phyloP scores from a whole-genome alignment of 2,888 invertebrate species.

The Eubasilissa splendida region DNA sequence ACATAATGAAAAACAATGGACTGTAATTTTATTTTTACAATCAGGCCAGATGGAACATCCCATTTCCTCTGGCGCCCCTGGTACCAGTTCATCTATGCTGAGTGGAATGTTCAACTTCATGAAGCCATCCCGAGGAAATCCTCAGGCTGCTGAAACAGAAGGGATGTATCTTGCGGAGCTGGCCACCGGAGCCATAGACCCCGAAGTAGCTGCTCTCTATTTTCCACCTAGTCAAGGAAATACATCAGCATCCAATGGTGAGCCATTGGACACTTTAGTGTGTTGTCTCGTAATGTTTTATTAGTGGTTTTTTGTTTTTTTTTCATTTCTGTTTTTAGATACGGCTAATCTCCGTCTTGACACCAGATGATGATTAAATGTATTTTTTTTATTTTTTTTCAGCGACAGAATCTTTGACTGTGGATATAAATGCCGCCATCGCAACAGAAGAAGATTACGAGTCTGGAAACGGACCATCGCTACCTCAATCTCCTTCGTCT shows the following conservation, averaged over 20 bases:
- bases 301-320: too few species aligned
- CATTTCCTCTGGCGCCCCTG: constrained; percentile 55
- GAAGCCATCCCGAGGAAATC: constrained; percentile 71
- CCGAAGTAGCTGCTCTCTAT: constrained; percentile 92
- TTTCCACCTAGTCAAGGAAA: constrained; percentile 77
- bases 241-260: constrained; percentile 53
- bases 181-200: constrained; percentile 90
- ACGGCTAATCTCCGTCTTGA: background rate
- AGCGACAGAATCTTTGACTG: constrained; percentile 59
- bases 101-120: constrained; percentile 96
- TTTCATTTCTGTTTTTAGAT: background rate
- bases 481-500: constrained; percentile 94
- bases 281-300: too few species aligned
- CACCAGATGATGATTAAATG: background rate
- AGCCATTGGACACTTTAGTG: constrained; percentile 7
- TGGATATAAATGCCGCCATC: constrained; percentile 67
- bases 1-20: too few species aligned
- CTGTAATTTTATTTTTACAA: too few species aligned
- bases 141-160: constrained; percentile 73
- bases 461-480: constrained; percentile 95
- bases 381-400: constrained; percentile 3
- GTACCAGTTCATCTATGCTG: constrained; percentile 79
- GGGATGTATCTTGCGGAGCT: constrained; percentile 95
- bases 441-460: constrained; percentile 92
- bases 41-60: constrained; percentile 25